Evolutionary conservation across 1,140 invertebrate species (phyloP).

Genomic region (Pachyrhynchus sulphureomaculatus): DNA sequence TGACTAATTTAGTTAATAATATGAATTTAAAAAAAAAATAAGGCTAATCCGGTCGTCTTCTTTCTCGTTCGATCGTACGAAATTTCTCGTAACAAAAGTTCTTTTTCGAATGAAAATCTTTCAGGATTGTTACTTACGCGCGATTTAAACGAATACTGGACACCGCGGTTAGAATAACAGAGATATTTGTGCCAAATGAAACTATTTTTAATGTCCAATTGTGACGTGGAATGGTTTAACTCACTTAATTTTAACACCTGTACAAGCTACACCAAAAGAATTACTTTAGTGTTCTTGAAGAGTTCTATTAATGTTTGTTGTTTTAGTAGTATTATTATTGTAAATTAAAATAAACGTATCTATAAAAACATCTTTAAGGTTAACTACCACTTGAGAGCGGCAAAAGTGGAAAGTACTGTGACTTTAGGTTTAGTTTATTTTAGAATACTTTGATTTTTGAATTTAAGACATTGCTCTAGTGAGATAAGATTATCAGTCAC

Average conservation of each 20-base stretch:
- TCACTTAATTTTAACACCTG: slow-evolving; percentile 23
- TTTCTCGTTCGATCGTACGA: neutral
- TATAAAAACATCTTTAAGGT: no score
- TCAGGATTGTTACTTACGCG: slow-evolving; percentile 14
- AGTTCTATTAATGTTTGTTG: neutral
- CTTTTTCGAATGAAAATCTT: neutral
- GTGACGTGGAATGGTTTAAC: slow-evolving; percentile 18
- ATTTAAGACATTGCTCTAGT: no score
- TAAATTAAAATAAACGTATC: no score
- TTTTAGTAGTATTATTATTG: no score
- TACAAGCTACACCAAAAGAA: neutral
- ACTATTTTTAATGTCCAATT: slow-evolving; percentile 35
- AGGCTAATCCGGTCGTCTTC: no score
- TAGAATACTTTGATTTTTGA: no score
- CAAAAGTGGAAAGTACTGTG: no score
- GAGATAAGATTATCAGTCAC: no score
- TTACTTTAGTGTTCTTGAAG: neutral
- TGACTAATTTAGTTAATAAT: no score
- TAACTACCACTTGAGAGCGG: no score
- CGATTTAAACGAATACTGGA: slow-evolving; percentile 24
- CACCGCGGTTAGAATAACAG: slow-evolving; percentile 22
- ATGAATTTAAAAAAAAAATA: no score
- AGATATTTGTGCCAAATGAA: slow-evolving; percentile 32
- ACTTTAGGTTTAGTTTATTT: no score
- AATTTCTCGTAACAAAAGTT: slow-evolving; percentile 2